Conservation (phyloP, 2,113 vertebrate species). For the Picathartes gymnocephalus region DNA sequence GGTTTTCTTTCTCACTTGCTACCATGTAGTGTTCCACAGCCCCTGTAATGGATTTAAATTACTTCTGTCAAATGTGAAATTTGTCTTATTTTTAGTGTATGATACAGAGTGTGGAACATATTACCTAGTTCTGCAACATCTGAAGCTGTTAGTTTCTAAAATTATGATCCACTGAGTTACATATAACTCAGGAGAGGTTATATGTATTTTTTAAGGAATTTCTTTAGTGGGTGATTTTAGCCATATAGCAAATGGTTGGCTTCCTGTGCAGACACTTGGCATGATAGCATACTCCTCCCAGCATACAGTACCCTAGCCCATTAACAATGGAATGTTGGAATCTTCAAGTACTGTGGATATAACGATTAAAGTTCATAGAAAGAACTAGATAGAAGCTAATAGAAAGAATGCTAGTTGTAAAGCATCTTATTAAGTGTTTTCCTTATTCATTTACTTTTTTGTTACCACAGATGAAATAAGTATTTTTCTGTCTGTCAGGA, state of each 20-base stretch:
- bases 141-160: slow-evolving; percentile 46
- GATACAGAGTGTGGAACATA: not conserved
- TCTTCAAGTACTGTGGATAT: not conserved
- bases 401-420: not conserved
- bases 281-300: not conserved
- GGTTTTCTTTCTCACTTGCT: not conserved
- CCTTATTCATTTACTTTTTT: not conserved
- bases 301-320: not conserved
- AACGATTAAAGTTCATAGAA: not conserved
- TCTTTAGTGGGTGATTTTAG: slow-evolving; percentile 12
- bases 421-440: not conserved
- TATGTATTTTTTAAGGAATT: slow-evolving; percentile 38
- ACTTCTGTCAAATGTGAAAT: not conserved
- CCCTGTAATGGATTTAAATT: not conserved
- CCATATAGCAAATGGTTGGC: slow-evolving; percentile 9
- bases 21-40: not conserved
- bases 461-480: not conserved
- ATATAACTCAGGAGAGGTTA: slow-evolving; percentile 1
- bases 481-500: not conserved
- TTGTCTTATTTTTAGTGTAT: not conserved
- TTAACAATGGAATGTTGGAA: not conserved
- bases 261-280: not conserved
- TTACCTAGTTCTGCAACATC: slow-evolving; percentile 35
- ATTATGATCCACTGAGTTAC: not conserved
- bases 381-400: not conserved